phyloP scores from a whole-genome alignment of 2,113 vertebrate genomes.

The Hystrix cristata region DNA sequence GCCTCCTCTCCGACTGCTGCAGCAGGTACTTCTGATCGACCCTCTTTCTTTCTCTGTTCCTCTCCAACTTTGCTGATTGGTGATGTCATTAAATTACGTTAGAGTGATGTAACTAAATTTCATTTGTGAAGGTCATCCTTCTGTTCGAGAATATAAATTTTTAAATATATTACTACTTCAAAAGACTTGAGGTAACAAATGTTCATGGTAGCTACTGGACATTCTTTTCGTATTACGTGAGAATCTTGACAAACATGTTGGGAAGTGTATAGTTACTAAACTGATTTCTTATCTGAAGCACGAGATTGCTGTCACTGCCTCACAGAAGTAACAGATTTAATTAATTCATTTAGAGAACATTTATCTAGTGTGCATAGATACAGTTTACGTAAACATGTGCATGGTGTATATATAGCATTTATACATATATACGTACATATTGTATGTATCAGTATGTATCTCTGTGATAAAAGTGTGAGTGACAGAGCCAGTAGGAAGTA shows the following conservation, averaged over 20 bases:
- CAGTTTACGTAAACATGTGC: too few relatives aligned
- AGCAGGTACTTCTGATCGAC: neutral
- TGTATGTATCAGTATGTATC: neutral
- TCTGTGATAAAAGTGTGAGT: neutral
- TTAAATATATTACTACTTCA: neutral
- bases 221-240: neutral
- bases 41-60: neutral
- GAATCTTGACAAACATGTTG: neutral
- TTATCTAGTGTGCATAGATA: neutral
- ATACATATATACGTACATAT: neutral
- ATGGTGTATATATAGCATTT: neutral
- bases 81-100: neutral
- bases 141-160: constrained; percentile 14
- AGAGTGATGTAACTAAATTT: neutral
- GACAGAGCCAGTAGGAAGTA: neutral
- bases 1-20: neutral
- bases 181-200: neutral
- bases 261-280: neutral
- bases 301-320: neutral
- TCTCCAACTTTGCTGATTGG: neutral
- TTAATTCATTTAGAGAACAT: neutral
- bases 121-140: neutral
- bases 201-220: neutral
- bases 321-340: neutral
- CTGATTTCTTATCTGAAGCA: constrained; percentile 7